Conservation (phyloP, 2,888 invertebrate genomes). For the Blera fallax region DNA sequence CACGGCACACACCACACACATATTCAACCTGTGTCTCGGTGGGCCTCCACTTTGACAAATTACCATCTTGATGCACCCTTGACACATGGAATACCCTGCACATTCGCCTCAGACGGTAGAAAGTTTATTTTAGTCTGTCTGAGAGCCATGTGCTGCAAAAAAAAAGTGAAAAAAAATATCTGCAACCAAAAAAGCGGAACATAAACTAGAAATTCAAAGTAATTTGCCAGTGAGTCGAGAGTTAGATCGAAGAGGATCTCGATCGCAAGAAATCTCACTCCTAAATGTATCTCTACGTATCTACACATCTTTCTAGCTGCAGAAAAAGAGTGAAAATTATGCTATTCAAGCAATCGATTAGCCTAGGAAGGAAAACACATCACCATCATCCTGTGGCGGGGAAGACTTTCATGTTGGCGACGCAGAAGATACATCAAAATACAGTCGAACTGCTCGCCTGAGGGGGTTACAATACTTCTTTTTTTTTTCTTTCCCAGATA, state of each 20-base stretch:
- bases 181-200: constrained; percentile 33
- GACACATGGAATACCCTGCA: constrained; percentile 71
- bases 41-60: constrained; percentile 72
- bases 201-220: constrained; percentile 50
- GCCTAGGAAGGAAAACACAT: constrained; percentile 29
- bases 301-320: background rate
- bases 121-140: constrained; percentile 47
- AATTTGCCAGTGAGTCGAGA: constrained; percentile 36
- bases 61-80: constrained; percentile 73
- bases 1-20: constrained; percentile 49
- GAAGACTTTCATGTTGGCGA: constrained; percentile 22
- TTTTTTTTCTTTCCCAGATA: constrained; percentile 16
- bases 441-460: background rate
- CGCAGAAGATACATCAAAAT: constrained; percentile 55
- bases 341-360: constrained; percentile 62
- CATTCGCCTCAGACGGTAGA: constrained; percentile 62
- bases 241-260: constrained; percentile 31
- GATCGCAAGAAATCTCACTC: constrained; percentile 25
- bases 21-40: constrained; percentile 50
- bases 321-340: constrained; percentile 54
- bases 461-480: constrained; percentile 4
- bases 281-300: background rate
- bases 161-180: constrained; percentile 9
- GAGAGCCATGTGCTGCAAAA: constrained; percentile 4
- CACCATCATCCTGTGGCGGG: constrained; percentile 4